phyloP scores from a whole-genome alignment of 2,888 invertebrate species.

The Venusia cambrica region DNA sequence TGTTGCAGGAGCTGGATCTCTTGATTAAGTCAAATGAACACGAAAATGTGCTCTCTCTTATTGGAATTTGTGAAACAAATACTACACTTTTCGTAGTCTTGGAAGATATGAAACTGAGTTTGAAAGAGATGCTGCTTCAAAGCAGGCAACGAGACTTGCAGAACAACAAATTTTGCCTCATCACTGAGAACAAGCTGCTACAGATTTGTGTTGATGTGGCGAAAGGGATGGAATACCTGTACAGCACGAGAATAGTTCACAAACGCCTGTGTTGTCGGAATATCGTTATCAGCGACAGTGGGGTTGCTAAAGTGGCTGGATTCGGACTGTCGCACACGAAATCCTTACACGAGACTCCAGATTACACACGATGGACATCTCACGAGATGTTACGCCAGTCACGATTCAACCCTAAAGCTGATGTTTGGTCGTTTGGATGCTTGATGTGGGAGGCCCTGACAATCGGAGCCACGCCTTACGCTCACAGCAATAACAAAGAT shows the following conservation, averaged over 20 bases:
- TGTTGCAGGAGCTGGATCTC: slow-evolving; percentile 86
- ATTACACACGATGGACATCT: slow-evolving; percentile 90
- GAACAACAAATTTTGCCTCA: slow-evolving; percentile 79
- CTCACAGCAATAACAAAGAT: slow-evolving; percentile 84
- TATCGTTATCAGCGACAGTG: slow-evolving; percentile 83
- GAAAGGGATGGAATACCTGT: slow-evolving; percentile 86
- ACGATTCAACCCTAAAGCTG: slow-evolving; percentile 85
- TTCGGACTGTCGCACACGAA: slow-evolving; percentile 87
- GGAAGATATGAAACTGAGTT: slow-evolving; percentile 83
- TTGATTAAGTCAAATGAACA: slow-evolving; percentile 86
- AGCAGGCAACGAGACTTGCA: slow-evolving; percentile 77
- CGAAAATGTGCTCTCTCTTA: slow-evolving; percentile 86
- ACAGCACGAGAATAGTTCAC: slow-evolving; percentile 85
- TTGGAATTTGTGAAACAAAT: slow-evolving; percentile 90
- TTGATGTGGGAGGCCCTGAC: slow-evolving; percentile 91
- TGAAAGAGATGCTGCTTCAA: slow-evolving; percentile 86
- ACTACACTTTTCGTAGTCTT: slow-evolving; percentile 88
- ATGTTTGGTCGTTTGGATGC: slow-evolving; percentile 92
- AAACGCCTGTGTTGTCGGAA: slow-evolving; percentile 87
- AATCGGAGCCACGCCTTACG: slow-evolving; percentile 89
- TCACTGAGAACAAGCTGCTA: slow-evolving; percentile 83
- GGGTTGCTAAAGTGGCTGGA: slow-evolving; percentile 86
- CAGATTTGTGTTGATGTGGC: slow-evolving; percentile 85
- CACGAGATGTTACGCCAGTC: slow-evolving; percentile 88
- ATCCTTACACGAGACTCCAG: slow-evolving; percentile 83